A percentile compares a stretch with the other conserved stretches of the same genome.
These are phyloP conservation scores for Mustelus asterias DNA, from an alignment of 2,113 vertebrate species.

Conservation along the genomic window DNA sequence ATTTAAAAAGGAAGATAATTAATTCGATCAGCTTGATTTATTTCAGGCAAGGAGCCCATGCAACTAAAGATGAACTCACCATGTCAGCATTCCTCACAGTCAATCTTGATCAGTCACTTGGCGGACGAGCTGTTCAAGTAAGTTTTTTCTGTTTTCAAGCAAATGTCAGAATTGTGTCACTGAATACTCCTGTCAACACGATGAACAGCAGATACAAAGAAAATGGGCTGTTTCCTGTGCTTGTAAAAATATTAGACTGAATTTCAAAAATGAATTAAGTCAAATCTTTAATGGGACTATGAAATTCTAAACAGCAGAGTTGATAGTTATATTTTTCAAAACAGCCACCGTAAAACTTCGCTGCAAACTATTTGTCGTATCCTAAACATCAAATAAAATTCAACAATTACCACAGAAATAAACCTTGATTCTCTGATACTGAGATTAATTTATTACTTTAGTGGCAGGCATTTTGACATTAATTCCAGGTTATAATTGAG, in stretches of 20 bases:
- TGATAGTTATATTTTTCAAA: not conserved
- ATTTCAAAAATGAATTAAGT: not conserved
- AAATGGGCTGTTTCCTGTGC: not conserved
- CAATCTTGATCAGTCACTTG: conserved; percentile 70
- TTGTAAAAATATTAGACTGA: not conserved
- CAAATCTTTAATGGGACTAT: not conserved
- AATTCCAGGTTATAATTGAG: not conserved
- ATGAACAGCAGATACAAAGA: not conserved
- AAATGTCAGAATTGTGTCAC: not conserved
- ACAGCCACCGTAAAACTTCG: not conserved
- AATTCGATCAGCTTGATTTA: conserved; percentile 8
- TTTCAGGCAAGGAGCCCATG: conserved; percentile 73
- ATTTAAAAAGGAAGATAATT: not conserved
- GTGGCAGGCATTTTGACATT: not conserved
- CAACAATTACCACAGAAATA: not conserved
- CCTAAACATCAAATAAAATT: not conserved
- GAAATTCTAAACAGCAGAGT: not conserved
- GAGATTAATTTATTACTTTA: not conserved
- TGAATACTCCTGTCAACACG: too few relatives aligned
- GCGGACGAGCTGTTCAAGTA: conserved; percentile 77
- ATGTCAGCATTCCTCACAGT: conserved; percentile 84
- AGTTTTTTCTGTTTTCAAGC: not conserved
- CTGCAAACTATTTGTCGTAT: not conserved
- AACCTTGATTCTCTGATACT: not conserved
- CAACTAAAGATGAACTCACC: conserved; percentile 74